These are phyloP conservation scores for Drosophila busckii DNA, from an alignment of 1,140 invertebrate genomes.

Conservation along the genomic window DNA sequence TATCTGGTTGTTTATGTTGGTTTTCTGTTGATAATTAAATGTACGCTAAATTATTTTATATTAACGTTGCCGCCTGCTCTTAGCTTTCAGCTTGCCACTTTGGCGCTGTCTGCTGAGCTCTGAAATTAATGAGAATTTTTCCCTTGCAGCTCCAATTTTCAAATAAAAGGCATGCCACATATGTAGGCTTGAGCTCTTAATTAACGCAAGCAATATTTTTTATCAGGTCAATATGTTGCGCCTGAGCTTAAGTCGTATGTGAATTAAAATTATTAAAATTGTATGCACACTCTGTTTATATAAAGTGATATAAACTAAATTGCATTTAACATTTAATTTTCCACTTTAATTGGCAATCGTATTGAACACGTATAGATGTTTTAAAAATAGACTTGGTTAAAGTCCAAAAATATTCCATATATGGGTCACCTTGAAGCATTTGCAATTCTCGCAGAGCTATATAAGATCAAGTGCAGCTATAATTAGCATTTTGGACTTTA, in stretches of 20 bases:
- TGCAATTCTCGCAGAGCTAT: too few relatives aligned
- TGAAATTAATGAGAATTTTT: constrained; percentile 55
- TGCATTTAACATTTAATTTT: too few relatives aligned
- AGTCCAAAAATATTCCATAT: too few relatives aligned
- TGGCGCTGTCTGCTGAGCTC: constrained; percentile 15
- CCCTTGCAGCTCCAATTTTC: constrained; percentile 33
- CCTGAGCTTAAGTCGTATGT: not conserved
- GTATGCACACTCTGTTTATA: too few relatives aligned
- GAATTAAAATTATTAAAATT: too few relatives aligned
- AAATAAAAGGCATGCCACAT: constrained; percentile 35
- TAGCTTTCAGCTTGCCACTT: not conserved
- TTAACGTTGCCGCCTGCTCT: constrained; percentile 19
- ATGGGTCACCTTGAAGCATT: too few relatives aligned
- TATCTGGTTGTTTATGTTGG: constrained; percentile 5
- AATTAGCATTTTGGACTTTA: constrained; percentile 46
- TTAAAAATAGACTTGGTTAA: too few relatives aligned
- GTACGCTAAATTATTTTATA: constrained; percentile 43
- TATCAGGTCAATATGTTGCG: constrained; percentile 37
- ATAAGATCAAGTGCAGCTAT: constrained; percentile 63
- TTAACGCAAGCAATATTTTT: constrained; percentile 25
- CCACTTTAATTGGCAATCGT: too few relatives aligned
- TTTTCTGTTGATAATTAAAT: constrained; percentile 66
- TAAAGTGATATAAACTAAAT: too few relatives aligned
- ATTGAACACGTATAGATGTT: too few relatives aligned
- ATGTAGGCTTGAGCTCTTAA: constrained; percentile 37